A percentile compares a stretch with the other conserved stretches of the same genome.
These are phyloP conservation scores for Pegoplata infirma DNA, from an alignment of 2,888 invertebrate species.

Conservation along the genomic window DNA sequence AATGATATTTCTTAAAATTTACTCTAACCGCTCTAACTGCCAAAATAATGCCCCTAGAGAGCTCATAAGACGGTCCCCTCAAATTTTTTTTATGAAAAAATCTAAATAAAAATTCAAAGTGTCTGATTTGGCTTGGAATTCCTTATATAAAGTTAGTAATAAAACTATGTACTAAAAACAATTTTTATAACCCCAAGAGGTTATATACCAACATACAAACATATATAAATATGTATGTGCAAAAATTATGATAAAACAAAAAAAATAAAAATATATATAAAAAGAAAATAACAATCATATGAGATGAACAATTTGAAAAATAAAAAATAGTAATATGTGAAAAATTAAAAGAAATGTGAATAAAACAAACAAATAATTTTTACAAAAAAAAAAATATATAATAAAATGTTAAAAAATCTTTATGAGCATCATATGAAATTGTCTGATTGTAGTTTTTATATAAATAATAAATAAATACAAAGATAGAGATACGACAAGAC, in stretches of 20 bases:
- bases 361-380: conserved; percentile 12
- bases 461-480: conserved; percentile 4
- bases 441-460: neutral
- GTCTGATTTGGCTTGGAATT: no score
- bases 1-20: no score
- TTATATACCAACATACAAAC: conserved; percentile 3
- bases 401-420: neutral
- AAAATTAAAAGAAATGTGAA: conserved; percentile 30
- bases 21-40: no score
- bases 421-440: conserved; percentile 7
- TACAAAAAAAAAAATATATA: conserved; percentile 17
- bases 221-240: neutral
- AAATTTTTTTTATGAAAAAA: no score
- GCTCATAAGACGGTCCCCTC: no score
- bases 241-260: neutral
- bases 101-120: no score
- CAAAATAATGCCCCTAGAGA: no score
- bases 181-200: conserved; percentile 27
- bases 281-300: neutral
- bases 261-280: neutral
- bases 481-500: neutral
- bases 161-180: neutral
- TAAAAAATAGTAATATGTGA: conserved; percentile 15
- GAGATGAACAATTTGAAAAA: neutral
- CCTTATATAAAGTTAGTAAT: neutral